These are phyloP conservation scores for Amblyraja radiata DNA, from an alignment of 2,797 vertebrate genomes.

Conservation along the genomic window DNA sequence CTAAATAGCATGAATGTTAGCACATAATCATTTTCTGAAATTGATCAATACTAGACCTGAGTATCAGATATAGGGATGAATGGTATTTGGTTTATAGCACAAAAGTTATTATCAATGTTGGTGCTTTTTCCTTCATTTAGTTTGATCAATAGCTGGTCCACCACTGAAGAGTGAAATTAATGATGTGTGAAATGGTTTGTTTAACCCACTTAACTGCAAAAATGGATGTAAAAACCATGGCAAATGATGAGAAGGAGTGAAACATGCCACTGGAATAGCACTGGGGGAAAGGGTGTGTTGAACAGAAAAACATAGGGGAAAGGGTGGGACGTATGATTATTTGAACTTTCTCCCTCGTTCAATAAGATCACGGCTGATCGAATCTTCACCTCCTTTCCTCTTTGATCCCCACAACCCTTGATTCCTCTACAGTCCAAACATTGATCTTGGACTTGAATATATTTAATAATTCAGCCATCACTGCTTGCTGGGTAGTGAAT, in stretches of 20 bases:
- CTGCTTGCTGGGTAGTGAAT: too few species aligned
- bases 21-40: constrained; percentile 16
- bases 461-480: too few species aligned
- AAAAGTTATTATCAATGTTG: constrained; percentile 23
- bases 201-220: constrained; percentile 18
- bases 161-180: not conserved
- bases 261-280: not conserved
- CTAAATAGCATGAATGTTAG: not conserved
- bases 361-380: too few species aligned
- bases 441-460: too few species aligned
- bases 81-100: not conserved
- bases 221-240: not conserved
- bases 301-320: not conserved
- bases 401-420: too few species aligned
- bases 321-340: not conserved
- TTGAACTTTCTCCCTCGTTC: too few species aligned
- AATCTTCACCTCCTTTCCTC: too few species aligned
- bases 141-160: constrained; percentile 28
- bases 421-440: too few species aligned
- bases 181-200: constrained; percentile 28
- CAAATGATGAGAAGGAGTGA: not conserved
- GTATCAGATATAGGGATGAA: not conserved
- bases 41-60: constrained; percentile 3
- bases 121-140: constrained; percentile 1
- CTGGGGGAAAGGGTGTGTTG: too few species aligned